A percentile compares a stretch with the other conserved stretches of the same genome.
phyloP scores from a whole-genome alignment of 1,140 invertebrate species.

The Tetramorium alpestre region DNA sequence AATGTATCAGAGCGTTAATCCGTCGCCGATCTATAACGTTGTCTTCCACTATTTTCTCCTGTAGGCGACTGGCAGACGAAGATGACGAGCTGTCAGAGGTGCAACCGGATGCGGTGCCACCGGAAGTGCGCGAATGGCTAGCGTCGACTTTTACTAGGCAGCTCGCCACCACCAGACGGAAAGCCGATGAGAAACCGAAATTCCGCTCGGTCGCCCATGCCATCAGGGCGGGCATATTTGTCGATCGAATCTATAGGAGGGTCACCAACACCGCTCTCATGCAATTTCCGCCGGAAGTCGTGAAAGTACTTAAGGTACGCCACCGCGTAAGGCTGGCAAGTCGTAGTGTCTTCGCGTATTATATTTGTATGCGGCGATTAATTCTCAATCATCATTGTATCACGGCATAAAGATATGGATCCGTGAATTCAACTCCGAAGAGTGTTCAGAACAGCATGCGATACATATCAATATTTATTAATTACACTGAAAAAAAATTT shows the following conservation, averaged over 20 bases:
- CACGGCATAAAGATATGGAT: background rate
- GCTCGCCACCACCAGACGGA: slow-evolving; percentile 90
- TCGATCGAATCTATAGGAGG: slow-evolving; percentile 97
- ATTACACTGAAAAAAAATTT: no score
- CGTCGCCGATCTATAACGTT: background rate
- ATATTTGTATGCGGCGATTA: background rate
- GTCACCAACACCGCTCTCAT: slow-evolving; percentile 94
- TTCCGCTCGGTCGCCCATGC: slow-evolving; percentile 99
- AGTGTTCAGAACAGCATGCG: no score
- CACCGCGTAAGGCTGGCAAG: no score
- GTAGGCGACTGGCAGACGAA: slow-evolving; percentile 92
- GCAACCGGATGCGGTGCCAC: slow-evolving; percentile 97
- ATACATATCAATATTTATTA: no score
- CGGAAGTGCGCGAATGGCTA: slow-evolving; percentile 98
- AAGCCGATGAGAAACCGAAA: slow-evolving; percentile 93
- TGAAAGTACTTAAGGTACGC: slow-evolving; percentile 92
- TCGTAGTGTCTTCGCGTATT: no score
- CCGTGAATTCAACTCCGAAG: no score
- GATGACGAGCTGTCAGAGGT: slow-evolving; percentile 98
- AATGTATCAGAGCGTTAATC: slow-evolving; percentile 14
- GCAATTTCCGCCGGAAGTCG: slow-evolving; percentile 96
- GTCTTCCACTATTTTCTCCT: slow-evolving; percentile 47
- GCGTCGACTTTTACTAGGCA: slow-evolving; percentile 98
- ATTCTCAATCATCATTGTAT: background rate
- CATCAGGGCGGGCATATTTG: slow-evolving; percentile 98